These are phyloP conservation scores for Platynereis dumerilii DNA, from an alignment of 2,888 invertebrate genomes.

Conservation along the genomic window DNA sequence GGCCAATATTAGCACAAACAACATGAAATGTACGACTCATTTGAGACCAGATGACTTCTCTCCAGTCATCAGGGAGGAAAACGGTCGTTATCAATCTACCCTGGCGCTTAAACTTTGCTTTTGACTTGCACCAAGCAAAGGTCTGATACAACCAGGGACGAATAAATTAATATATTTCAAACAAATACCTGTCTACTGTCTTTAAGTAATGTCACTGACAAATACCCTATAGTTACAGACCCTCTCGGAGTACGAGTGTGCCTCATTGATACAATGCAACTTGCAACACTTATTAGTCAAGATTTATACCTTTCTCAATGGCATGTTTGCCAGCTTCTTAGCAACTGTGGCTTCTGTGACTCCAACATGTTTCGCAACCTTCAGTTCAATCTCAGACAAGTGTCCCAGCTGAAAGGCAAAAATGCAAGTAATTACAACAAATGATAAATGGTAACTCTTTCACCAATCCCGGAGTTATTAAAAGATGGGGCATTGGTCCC, in stretches of 20 bases:
- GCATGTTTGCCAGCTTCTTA: conserved; percentile 73
- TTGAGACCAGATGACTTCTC: not conserved
- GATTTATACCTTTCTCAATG: conserved; percentile 30
- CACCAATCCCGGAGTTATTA: too few species aligned
- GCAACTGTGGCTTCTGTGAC: conserved; percentile 78
- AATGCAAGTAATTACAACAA: not conserved
- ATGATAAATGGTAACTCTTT: not conserved
- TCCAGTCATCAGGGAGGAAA: not conserved
- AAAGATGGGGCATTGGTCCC: too few species aligned
- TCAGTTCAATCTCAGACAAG: conserved; percentile 67
- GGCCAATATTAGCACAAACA: too few species aligned
- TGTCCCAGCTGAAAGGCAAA: conserved; percentile 2
- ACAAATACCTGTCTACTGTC: too few species aligned
- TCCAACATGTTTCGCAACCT: conserved; percentile 77
- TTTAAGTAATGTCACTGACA: too few species aligned
- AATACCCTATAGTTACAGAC: too few species aligned
- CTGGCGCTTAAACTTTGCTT: not conserved
- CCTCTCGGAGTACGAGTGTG: too few species aligned
- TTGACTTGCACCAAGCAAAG: not conserved
- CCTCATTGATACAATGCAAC: too few species aligned
- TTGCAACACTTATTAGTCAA: too few species aligned
- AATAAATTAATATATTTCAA: too few species aligned
- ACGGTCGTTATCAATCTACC: not conserved
- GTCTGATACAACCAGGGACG: too few species aligned
- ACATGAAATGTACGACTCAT: not conserved